Evolutionary conservation across 2,113 vertebrate species (phyloP).

Genomic region (Syngnathus floridae): DNA sequence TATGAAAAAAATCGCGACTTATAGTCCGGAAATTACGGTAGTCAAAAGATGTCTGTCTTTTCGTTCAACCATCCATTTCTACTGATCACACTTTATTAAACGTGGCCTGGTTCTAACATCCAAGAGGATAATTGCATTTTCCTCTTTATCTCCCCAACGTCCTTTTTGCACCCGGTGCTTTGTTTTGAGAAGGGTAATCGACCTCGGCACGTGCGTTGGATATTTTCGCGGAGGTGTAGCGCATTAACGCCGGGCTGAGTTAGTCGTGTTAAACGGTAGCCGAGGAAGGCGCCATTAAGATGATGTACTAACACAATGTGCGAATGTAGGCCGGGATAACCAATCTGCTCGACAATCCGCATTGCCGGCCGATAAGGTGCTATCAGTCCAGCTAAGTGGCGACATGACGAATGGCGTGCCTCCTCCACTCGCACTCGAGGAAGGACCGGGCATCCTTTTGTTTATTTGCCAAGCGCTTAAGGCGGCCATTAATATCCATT

Average conservation of each 20-base stretch:
- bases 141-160: background rate
- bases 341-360: constrained; percentile 16
- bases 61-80: constrained; percentile 18
- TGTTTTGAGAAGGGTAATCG: background rate
- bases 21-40: no score
- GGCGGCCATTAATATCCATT: constrained; percentile 53
- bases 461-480: constrained; percentile 49
- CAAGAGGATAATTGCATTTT: constrained; percentile 2
- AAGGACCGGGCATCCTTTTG: constrained; percentile 38
- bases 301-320: constrained; percentile 10
- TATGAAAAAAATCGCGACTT: no score
- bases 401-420: constrained; percentile 15
- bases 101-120: background rate
- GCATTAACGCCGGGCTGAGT: background rate
- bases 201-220: background rate
- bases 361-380: constrained; percentile 34
- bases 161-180: background rate
- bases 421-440: constrained; percentile 36
- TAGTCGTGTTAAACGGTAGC: background rate
- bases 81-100: constrained; percentile 15
- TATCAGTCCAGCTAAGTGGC: constrained; percentile 44
- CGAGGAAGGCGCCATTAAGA: constrained; percentile 15
- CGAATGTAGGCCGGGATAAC: constrained; percentile 28
- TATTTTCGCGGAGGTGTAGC: background rate
- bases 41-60: constrained; percentile 17